Evolutionary conservation across 2,797 vertebrate genomes (phyloP), one percentile per base, ranked within the genome.

Genomic region (Fratercula arctica): DNA sequence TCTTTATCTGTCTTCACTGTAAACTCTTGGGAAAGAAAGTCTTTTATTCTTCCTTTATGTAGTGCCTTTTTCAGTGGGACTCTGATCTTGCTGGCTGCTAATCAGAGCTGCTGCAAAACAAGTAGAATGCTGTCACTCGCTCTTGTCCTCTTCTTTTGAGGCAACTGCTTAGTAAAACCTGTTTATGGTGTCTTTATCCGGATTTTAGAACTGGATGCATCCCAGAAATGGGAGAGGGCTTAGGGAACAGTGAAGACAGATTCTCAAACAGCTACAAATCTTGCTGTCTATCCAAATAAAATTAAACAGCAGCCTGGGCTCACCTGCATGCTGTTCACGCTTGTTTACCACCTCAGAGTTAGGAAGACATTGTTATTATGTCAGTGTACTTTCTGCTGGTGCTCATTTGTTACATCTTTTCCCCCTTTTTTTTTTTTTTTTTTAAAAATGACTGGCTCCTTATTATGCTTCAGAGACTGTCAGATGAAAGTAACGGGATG

Each of bases 1-100:
- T 35, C 56, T 73, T 72, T 76, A 8, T 59, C 45, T 45, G 10
- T 45, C 46, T 69, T 94, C 54, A 11, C 28, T 66, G 16, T 75
- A 78, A 89, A 16, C 23, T 90, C 67, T 90, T 89, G 83, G 35
- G 67, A 81, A 90, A 90, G n/a, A 74, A 64, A 75, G 5, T 10
- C 23, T 74, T 8, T n/a, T 70, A 1, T 66, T 63, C 16, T 53
- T 89, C 29, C 19, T 69, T 74, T 35, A 9, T 43, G 67, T 63
- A 12, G 13, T 50, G 23, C 39, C 11, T 79, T 89, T 87, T 88
- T 57, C 25, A 56, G 11, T 68, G 60, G 21, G 45, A 84, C 14
- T 7, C 60, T 64, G 46, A 41, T 84, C 25, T 81, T 84, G 19
- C 51, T 45, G 67, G 16, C 18, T 23, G 10, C 26, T 83, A 12